phyloP scores from a whole-genome alignment of 2,113 vertebrate genomes.

The Cinclus mexicanus region DNA sequence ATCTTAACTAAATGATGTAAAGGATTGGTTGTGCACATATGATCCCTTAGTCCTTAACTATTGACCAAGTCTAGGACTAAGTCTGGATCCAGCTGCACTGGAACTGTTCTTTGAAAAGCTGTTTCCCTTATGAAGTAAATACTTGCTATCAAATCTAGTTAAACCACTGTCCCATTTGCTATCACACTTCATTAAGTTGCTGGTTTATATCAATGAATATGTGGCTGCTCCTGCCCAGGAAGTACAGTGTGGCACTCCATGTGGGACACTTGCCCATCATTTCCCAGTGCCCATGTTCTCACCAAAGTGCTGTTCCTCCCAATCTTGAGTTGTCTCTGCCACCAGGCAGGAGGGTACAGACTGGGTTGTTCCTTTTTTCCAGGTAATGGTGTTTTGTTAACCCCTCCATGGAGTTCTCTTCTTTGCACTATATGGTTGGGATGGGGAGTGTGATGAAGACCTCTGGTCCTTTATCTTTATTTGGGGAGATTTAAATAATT shows the following conservation, averaged over 20 bases:
- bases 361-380: not conserved
- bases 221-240: not conserved
- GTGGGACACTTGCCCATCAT: rapidly evolving
- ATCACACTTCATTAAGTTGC: not conserved
- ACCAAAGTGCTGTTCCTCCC: not conserved
- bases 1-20: not conserved
- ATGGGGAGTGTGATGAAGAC: not conserved
- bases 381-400: not conserved
- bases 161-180: not conserved
- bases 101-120: not conserved
- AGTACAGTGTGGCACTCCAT: not conserved
- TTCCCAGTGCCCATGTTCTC: not conserved
- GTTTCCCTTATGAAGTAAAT: not conserved
- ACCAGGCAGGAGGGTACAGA: not conserved
- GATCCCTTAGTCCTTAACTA: not conserved
- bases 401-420: not conserved
- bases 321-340: not conserved
- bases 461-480: not conserved
- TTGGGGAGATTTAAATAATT: slow-evolving; percentile 8
- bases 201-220: not conserved
- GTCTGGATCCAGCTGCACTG: not conserved
- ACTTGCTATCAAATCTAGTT: not conserved
- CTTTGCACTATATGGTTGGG: not conserved
- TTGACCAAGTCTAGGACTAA: not conserved
- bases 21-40: not conserved